These are phyloP conservation scores for Monarcha castaneiventris DNA, from an alignment of 2,113 vertebrate species.

Conservation along the genomic window DNA sequence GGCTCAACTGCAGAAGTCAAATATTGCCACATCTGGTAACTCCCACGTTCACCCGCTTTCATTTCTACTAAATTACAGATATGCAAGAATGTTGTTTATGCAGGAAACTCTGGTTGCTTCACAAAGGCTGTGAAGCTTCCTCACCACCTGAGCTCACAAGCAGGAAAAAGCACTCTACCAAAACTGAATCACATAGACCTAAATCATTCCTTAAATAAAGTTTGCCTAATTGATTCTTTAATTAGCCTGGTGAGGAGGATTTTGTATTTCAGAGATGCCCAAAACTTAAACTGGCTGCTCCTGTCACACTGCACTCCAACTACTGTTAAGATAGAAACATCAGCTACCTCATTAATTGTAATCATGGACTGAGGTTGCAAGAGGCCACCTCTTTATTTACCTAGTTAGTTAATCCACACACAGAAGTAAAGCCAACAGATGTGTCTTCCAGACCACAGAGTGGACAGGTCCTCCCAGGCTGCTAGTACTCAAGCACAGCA, in stretches of 20 bases:
- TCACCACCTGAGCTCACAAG: not conserved
- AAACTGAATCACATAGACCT: not conserved
- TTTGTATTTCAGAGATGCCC: not conserved
- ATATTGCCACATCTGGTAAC: not conserved
- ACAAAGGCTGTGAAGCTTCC: not conserved
- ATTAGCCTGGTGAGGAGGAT: not conserved
- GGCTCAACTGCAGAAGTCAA: not conserved
- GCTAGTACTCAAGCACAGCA: not conserved
- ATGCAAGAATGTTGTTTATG: not conserved
- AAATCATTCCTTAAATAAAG: not conserved
- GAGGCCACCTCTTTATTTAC: not conserved
- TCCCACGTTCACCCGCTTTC: fast-evolving
- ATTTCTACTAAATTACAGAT: not conserved
- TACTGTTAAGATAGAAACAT: not conserved
- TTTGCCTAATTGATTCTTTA: not conserved
- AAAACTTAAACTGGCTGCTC: not conserved
- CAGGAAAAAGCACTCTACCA: not conserved
- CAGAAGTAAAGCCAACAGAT: not conserved
- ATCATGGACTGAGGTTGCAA: not conserved
- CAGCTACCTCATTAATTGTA: not conserved
- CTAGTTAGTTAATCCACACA: not conserved
- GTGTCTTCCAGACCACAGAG: not conserved
- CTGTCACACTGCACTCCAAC: not conserved
- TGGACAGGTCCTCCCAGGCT: not conserved
- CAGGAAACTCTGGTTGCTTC: not conserved